These are phyloP conservation scores for Megalurothrips usitatus DNA, from an alignment of 2,888 invertebrate genomes.

Conservation along the genomic window DNA sequence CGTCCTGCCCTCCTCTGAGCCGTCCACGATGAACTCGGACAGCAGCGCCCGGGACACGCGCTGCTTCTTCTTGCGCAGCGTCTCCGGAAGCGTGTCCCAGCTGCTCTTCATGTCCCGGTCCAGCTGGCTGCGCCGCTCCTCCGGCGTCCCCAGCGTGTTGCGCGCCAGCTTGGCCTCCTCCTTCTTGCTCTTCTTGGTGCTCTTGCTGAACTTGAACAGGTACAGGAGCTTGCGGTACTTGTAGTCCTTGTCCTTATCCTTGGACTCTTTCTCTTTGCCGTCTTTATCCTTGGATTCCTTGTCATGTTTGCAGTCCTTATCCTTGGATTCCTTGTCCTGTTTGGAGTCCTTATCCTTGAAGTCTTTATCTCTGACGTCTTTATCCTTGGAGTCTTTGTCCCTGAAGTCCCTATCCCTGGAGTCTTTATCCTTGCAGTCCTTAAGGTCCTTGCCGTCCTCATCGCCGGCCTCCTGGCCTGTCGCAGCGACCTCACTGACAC, in stretches of 20 bases:
- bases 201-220: slow-evolving; percentile 38
- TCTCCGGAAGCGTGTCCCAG: slow-evolving; percentile 44
- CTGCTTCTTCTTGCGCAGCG: slow-evolving; percentile 40
- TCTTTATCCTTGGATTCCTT: too few relatives aligned
- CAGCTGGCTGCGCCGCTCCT: slow-evolving; percentile 38
- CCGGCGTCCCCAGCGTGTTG: slow-evolving; percentile 14
- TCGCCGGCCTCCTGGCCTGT: too few relatives aligned
- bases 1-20: background rate
- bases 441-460: too few relatives aligned
- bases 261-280: too few relatives aligned
- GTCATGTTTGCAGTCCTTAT: too few relatives aligned
- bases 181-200: slow-evolving; percentile 30
- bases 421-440: too few relatives aligned
- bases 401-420: too few relatives aligned
- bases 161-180: slow-evolving; percentile 24
- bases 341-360: too few relatives aligned
- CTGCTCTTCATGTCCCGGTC: slow-evolving; percentile 45
- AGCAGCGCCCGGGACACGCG: slow-evolving; percentile 19
- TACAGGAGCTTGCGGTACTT: slow-evolving; percentile 36
- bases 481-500: too few relatives aligned
- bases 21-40: slow-evolving; percentile 13
- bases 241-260: slow-evolving; percentile 36
- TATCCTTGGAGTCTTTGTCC: too few relatives aligned
- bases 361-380: too few relatives aligned
- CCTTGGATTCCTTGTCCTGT: too few relatives aligned